Evolutionary conservation across 2,797 vertebrate genomes (phyloP).

Genomic region (Allobates femoralis): DNA sequence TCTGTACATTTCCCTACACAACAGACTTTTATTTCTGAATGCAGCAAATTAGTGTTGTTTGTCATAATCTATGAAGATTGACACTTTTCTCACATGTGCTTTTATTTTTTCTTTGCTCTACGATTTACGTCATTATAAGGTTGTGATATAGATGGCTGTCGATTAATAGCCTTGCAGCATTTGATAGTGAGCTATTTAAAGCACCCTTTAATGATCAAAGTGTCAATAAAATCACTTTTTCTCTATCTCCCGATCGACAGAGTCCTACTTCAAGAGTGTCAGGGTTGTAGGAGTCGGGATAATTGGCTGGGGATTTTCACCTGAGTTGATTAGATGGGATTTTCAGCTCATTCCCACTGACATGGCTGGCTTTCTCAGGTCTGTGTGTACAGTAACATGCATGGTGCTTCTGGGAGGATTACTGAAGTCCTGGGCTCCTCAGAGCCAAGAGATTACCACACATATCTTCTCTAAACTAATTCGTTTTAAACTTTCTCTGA

Average conservation of each 20-base stretch:
- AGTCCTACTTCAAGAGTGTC: background rate
- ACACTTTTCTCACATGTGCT: background rate
- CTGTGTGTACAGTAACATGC: slow-evolving; percentile 11
- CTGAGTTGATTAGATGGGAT: slow-evolving; percentile 31
- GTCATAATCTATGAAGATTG: background rate
- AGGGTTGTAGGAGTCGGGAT: background rate
- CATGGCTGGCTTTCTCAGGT: background rate
- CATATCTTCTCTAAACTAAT: background rate
- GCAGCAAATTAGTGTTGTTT: background rate
- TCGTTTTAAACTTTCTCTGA: background rate
- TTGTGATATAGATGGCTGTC: slow-evolving; percentile 14
- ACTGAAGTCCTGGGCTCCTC: background rate
- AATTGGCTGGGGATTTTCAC: slow-evolving; percentile 32
- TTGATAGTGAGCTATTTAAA: slow-evolving; percentile 39
- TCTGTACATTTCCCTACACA: background rate
- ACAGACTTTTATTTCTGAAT: background rate
- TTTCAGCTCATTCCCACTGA: slow-evolving; percentile 38
- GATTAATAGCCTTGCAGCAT: slow-evolving; percentile 19
- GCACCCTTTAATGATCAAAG: slow-evolving; percentile 31
- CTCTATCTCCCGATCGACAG: slow-evolving; percentile 26
- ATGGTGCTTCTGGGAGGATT: background rate
- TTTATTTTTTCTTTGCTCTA: background rate
- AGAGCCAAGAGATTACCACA: slow-evolving; percentile 9
- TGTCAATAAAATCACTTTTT: slow-evolving; percentile 45
- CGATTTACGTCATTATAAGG: background rate